These are phyloP conservation scores for Phataginus tetradactyla DNA, from an alignment of 2,797 vertebrate genomes.

Conservation along the genomic window DNA sequence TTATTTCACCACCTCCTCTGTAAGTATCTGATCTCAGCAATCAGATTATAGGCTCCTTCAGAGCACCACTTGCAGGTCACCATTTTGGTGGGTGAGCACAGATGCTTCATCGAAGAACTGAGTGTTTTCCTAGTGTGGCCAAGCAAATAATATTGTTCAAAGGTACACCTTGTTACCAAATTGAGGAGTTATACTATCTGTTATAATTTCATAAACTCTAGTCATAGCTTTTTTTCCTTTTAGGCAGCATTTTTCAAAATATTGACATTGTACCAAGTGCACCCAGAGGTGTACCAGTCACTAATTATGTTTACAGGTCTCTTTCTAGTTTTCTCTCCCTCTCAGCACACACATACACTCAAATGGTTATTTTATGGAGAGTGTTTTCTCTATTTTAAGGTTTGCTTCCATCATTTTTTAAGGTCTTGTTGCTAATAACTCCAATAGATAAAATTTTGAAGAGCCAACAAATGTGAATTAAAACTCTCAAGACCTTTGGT, in stretches of 20 bases:
- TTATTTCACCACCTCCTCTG: neutral
- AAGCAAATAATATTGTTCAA: neutral
- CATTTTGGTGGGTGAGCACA: neutral
- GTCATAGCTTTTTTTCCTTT: neutral
- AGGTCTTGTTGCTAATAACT: neutral
- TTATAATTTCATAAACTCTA: neutral
- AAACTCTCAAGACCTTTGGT: neutral
- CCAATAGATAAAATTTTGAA: neutral
- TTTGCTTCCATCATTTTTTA: neutral
- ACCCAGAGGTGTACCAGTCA: accelerated
- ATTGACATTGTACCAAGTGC: accelerated
- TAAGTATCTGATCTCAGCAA: neutral
- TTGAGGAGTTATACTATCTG: no score
- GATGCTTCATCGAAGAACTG: neutral
- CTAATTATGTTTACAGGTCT: neutral
- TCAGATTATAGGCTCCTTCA: neutral
- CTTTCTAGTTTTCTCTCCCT: neutral
- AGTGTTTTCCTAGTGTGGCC: accelerated
- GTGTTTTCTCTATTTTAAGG: neutral
- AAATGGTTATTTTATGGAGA: neutral
- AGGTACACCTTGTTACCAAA: neutral
- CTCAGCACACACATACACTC: no score
- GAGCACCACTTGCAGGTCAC: accelerated
- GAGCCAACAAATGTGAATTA: neutral
- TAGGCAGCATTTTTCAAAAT: neutral